A percentile compares a stretch with the other conserved stretches of the same genome.
These are phyloP conservation scores for Leucophenga montana DNA, from an alignment of 2,888 invertebrate genomes.

Conservation along the genomic window DNA sequence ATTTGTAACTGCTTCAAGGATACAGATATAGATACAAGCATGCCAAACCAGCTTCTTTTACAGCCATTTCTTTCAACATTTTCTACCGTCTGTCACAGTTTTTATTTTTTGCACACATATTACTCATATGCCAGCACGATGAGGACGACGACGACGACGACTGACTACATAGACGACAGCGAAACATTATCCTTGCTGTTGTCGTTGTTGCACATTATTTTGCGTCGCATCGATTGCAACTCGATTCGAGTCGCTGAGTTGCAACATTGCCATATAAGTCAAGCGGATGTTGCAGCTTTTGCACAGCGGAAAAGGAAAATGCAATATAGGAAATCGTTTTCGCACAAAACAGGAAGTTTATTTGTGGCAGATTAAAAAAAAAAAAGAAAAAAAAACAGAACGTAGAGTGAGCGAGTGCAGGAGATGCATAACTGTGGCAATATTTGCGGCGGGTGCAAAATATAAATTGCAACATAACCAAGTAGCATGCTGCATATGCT, in stretches of 20 bases:
- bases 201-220: slow-evolving; percentile 8
- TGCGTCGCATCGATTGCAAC: slow-evolving; percentile 11
- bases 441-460: slow-evolving; percentile 9
- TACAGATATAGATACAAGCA: slow-evolving; percentile 9
- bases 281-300: slow-evolving; percentile 68
- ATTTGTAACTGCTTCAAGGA: slow-evolving; percentile 7
- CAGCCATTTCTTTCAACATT: not conserved
- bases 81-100: slow-evolving; percentile 8
- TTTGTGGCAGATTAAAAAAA: slow-evolving; percentile 44
- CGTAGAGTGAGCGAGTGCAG: too few relatives aligned
- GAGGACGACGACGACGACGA: slow-evolving; percentile 17
- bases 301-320: slow-evolving; percentile 70
- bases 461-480: slow-evolving; percentile 15
- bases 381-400: not conserved
- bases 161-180: slow-evolving; percentile 41
- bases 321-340: slow-evolving; percentile 73
- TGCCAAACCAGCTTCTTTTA: not conserved
- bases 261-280: slow-evolving; percentile 23
- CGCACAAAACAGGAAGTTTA: slow-evolving; percentile 62
- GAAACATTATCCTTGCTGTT: not conserved
- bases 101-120: slow-evolving; percentile 19
- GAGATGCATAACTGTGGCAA: not conserved
- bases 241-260: not conserved
- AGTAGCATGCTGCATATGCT: not conserved
- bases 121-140: slow-evolving; percentile 8